These are phyloP conservation scores for Triops longicaudatus DNA, from an alignment of 1,140 invertebrate species.

Conservation along the genomic window DNA sequence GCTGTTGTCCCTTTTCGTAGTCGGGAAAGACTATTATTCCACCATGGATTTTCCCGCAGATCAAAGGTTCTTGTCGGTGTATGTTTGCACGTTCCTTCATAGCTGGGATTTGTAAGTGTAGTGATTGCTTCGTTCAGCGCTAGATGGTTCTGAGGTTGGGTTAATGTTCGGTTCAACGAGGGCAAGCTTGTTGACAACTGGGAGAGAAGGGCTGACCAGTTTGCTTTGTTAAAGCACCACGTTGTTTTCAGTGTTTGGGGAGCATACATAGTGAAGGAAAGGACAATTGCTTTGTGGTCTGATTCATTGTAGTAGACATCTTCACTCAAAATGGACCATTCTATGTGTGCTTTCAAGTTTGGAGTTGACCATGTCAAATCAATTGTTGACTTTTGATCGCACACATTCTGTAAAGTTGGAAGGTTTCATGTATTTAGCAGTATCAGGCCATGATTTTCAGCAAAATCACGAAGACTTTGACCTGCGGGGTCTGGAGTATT, in stretches of 20 bases:
- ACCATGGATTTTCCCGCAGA: not conserved
- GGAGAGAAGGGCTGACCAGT: not conserved
- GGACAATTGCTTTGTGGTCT: conserved; percentile 16
- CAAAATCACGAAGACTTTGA: not conserved
- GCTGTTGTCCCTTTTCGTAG: not conserved
- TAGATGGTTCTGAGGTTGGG: not conserved
- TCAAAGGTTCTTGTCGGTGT: not conserved
- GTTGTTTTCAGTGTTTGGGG: not conserved
- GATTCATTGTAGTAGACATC: not conserved
- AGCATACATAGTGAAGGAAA: not conserved
- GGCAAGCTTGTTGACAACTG: not conserved
- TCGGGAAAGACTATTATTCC: not conserved
- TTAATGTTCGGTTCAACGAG: not conserved
- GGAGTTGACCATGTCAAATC: conserved; percentile 10
- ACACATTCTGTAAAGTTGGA: conserved; percentile 18
- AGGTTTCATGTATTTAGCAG: conserved; percentile 9
- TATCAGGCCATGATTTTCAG: not conserved
- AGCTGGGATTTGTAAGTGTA: not conserved
- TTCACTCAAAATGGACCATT: not conserved
- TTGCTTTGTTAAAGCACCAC: not conserved
- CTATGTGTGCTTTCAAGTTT: not conserved
- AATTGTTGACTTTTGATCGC: conserved; percentile 16
- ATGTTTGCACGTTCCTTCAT: not conserved
- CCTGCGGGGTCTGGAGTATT: not conserved
- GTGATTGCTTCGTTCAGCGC: not conserved